Evolutionary conservation across 2,797 vertebrate species (phyloP).

Genomic region (Valencia hispanica): DNA sequence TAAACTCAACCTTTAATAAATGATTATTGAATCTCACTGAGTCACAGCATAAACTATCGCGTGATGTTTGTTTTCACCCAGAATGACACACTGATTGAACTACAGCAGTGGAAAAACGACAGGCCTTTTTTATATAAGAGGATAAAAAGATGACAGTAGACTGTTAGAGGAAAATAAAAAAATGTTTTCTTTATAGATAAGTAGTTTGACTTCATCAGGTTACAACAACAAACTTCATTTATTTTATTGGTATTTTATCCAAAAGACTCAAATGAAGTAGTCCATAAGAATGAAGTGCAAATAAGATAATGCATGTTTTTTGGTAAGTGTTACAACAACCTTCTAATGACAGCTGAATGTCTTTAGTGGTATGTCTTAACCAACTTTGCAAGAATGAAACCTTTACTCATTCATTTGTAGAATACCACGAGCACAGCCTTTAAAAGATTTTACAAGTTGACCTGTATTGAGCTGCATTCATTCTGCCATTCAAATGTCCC

Average conservation of each 20-base stretch:
- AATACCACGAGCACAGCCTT: background rate
- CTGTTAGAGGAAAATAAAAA: background rate
- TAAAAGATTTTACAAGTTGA: background rate
- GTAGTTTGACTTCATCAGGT: background rate
- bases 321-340: background rate
- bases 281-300: background rate
- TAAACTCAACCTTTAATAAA: conserved; percentile 1
- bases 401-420: background rate
- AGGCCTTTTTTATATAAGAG: background rate
- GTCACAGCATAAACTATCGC: conserved; percentile 70
- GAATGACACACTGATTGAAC: conserved; percentile 40
- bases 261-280: background rate
- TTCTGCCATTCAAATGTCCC: background rate
- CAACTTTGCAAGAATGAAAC: background rate
- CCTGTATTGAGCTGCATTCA: background rate
- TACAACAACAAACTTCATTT: background rate
- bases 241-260: background rate
- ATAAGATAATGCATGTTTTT: background rate
- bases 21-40: conserved; percentile 35
- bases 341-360: background rate
- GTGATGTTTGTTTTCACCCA: conserved; percentile 57
- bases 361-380: background rate
- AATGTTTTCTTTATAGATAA: background rate
- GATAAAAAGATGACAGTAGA: background rate
- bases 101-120: background rate